Evolutionary conservation across 2,113 vertebrate genomes (phyloP), one percentile per base, ranked within the genome.

Genomic region (Cricetomys ansorgei): DNA sequence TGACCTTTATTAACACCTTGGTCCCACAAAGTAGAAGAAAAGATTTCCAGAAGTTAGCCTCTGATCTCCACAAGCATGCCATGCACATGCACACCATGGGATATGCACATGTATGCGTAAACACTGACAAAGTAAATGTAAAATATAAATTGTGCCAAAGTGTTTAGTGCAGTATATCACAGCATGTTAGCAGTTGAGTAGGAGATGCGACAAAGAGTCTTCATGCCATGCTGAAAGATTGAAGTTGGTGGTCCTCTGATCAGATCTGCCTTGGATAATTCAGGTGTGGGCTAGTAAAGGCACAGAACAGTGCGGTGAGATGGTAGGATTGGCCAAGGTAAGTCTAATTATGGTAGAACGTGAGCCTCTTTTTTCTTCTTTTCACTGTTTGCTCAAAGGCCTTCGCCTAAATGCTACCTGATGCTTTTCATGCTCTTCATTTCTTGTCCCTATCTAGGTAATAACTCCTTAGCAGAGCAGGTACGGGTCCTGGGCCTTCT

Each of bases 401-500:
- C 50, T 81, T 40, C 10, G 3, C 10, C 59, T 4, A 8, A 70
- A 43, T 70, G 72, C 17, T 77, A 12, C 31, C 23, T 43, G 2
- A 23, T 85, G 2, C 17, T 64, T 43, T 91, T 67, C 5, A 0
- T 64, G 3, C 37, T 25, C 57, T 90, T 3, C 1, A 10, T 94
- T 73, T 92, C n/a, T 79, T 96, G 65, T 92, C 10, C 37, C 34
- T 85, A 7, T 92, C 9, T 64, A 97, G 97, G 62, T 64, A 29
- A 83, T n/a, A 3, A 53, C 77, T 37, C 90, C 95, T 89, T 69
- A 73, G 94, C 91, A 95, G 84, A 88, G 98, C 99, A 94, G 43
- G 97, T 98, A 80, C 97, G 76, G 88, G 98, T 99, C 43, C 94
- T 99, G 34, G 98, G 97, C 17, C 98, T 99, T 25, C 98, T 99